Conservation (phyloP, 2,113 vertebrate genomes). For the Cephalopholis sonnerati region DNA sequence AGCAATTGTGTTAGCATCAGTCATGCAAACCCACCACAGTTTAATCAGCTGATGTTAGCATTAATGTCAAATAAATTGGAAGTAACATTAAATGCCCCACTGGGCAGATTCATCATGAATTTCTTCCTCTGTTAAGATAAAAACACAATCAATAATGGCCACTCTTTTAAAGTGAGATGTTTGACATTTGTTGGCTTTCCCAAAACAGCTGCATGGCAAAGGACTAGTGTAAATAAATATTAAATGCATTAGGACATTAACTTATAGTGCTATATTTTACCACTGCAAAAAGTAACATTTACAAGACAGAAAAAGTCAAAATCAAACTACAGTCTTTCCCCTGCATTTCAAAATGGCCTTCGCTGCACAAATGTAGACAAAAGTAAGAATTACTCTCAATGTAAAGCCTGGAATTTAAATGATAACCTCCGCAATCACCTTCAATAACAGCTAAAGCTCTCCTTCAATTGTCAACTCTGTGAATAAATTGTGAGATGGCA, state of each 20-base stretch:
- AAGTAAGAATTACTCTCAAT: background rate
- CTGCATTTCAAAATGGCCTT: background rate
- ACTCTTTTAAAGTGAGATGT: background rate
- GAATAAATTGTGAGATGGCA: slow-evolving; percentile 4
- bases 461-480: slow-evolving; percentile 2
- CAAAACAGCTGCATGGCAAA: background rate
- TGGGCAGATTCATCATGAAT: background rate
- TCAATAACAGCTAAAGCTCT: background rate
- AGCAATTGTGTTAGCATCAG: background rate
- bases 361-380: background rate
- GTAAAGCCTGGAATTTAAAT: background rate
- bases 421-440: background rate
- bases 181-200: background rate
- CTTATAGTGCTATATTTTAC: background rate
- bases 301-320: background rate
- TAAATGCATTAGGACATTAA: background rate
- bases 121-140: background rate
- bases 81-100: background rate
- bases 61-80: slow-evolving; percentile 4
- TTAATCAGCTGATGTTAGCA: background rate
- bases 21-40: background rate
- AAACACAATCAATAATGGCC: background rate
- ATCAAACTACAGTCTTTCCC: background rate
- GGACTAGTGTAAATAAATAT: background rate
- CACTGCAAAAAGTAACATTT: background rate